Evolutionary conservation across 2,797 vertebrate genomes (phyloP).

Genomic region (Graptemys geographica): DNA sequence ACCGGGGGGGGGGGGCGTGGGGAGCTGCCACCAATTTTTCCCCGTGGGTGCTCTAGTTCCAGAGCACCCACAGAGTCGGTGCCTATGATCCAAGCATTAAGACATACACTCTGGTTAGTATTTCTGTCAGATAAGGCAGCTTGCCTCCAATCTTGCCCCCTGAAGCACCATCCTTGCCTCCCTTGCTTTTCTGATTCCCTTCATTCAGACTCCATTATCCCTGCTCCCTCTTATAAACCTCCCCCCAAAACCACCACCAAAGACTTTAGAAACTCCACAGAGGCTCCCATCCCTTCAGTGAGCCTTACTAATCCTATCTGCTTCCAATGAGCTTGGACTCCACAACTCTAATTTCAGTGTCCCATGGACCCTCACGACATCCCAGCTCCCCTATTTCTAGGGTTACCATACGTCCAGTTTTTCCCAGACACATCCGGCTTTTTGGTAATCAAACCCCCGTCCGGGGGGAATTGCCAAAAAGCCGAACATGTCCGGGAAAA

Average conservation of each 20-base stretch:
- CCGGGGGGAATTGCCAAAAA: no score
- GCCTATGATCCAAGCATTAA: background rate
- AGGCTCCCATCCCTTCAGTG: background rate
- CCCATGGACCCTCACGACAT: background rate
- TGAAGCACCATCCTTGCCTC: background rate
- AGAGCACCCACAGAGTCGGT: no score
- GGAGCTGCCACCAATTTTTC: no score
- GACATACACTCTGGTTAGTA: background rate
- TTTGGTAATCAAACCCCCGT: no score
- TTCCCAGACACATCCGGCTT: no score
- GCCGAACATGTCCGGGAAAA: no score
- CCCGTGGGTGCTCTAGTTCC: no score
- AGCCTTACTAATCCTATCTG: background rate
- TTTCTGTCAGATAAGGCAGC: background rate
- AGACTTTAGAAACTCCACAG: background rate
- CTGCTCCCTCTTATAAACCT: background rate
- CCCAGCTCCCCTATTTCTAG: background rate
- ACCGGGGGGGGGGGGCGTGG: no score
- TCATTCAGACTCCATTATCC: background rate
- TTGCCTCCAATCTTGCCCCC: background rate
- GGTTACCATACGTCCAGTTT: no score
- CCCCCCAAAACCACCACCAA: background rate
- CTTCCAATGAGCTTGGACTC: background rate
- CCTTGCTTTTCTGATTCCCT: background rate
- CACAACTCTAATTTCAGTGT: background rate